Evolutionary conservation across 2,113 vertebrate species (phyloP), one percentile per base, ranked within the genome.

Genomic region (Gallinago paraguaiae): DNA sequence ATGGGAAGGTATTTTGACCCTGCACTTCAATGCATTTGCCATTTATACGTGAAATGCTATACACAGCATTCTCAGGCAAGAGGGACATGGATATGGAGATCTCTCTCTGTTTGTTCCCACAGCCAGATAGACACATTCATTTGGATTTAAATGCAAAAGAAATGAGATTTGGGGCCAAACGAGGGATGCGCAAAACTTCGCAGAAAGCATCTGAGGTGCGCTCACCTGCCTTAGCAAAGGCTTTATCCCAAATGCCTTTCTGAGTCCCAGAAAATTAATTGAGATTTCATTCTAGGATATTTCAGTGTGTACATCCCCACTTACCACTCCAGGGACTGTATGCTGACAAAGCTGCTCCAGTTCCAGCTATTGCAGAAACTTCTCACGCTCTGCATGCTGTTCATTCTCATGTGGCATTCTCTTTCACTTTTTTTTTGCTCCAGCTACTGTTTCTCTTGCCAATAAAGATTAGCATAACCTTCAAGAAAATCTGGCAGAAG

Each of bases 381-480:
- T 97, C 96, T 96, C 96, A 97, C 56, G 63, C 95, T 95, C 92
- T 67, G 87, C 79, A 85, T 97, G 96, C 90, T 94, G 91, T 63
- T 96, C 96, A 94, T 97, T 95, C 93, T 96, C 94, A 92, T 88
- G 95, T 95, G 95, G 94, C 94, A 93, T 94, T 94, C 90, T 96
- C 90, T 92, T 94, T 95, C 94, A 90, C 92, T 95, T 94, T 90
- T 39, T 39, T 43, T 97, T 93, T 70, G 67, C 93, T 97, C 93
- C 94, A 96, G 95, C 95, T 97, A 96, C 96, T 92, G 92, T 96
- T 97, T 90, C 90, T 93, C 88, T 96, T 95, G 95, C 95, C 95
- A 96, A 88, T 87, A 96, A 95, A 96, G 95, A 97, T 96, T 96
- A 97, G 68, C 87, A 90, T 95, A 94, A 96, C 95, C 95, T 96